A percentile compares a stretch with the other conserved stretches of the same genome.
Evolutionary conservation across 1,140 invertebrate species (phyloP).

Genomic region (Phenacoccus solenopsis): DNA sequence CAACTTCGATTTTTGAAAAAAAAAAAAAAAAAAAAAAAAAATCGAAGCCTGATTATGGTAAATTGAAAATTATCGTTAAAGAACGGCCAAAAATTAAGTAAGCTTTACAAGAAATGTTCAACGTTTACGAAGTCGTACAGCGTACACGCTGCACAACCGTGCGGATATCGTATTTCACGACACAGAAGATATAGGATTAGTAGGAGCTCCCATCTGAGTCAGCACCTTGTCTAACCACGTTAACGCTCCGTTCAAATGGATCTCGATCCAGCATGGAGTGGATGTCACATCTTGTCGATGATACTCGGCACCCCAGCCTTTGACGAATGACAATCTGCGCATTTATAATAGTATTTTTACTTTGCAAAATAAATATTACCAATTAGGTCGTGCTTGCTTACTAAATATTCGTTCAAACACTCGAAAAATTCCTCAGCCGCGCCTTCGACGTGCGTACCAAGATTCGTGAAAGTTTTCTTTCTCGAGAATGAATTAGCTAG

Average conservation of each 20-base stretch:
- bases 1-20: not conserved
- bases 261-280: constrained; percentile 92
- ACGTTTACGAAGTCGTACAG: not conserved
- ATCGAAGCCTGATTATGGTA: not conserved
- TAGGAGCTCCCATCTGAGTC: constrained; percentile 80
- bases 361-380: too few relatives aligned
- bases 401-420: too few relatives aligned
- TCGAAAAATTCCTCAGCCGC: too few relatives aligned
- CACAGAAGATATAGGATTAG: constrained; percentile 81
- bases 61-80: too few relatives aligned
- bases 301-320: constrained; percentile 97
- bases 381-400: too few relatives aligned
- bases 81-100: too few relatives aligned
- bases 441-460: too few relatives aligned
- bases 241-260: constrained; percentile 73
- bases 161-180: constrained; percentile 44
- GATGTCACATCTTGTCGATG: constrained; percentile 89
- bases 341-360: too few relatives aligned
- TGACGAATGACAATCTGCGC: constrained; percentile 89
- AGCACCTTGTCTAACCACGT: constrained; percentile 87
- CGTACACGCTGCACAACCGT: not conserved
- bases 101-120: not conserved
- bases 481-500: too few relatives aligned
- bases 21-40: not conserved
- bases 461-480: too few relatives aligned